phyloP scores from a whole-genome alignment of 1,140 invertebrate species.

The Scaptodrosophila lebanonensis region DNA sequence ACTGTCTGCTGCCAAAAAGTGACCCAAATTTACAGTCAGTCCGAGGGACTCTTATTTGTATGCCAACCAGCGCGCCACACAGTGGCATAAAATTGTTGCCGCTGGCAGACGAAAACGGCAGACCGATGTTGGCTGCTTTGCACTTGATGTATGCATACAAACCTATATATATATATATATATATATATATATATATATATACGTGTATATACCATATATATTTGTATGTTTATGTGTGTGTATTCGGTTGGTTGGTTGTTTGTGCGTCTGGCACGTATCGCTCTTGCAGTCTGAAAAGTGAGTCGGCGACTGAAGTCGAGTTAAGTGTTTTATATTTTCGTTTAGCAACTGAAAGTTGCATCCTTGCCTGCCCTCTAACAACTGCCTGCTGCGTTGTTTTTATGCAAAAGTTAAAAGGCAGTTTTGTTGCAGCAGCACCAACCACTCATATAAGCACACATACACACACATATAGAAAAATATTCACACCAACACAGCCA shows the following conservation, averaged over 20 bases:
- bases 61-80: slow-evolving; percentile 4
- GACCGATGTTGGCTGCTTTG: slow-evolving; percentile 13
- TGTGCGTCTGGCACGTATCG: slow-evolving; percentile 25
- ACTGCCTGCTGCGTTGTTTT: slow-evolving; percentile 58
- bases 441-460: slow-evolving; percentile 7
- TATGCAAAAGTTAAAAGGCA: slow-evolving; percentile 68
- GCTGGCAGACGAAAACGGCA: slow-evolving; percentile 16
- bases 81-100: slow-evolving; percentile 57
- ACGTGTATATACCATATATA: slow-evolving; percentile 12
- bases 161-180: too few relatives aligned
- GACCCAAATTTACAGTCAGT: slow-evolving; percentile 60
- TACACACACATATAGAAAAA: slow-evolving; percentile 30
- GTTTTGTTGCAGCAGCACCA: slow-evolving; percentile 34
- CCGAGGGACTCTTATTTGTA: slow-evolving; percentile 27
- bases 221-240: background rate
- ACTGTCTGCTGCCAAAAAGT: slow-evolving; percentile 56
- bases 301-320: slow-evolving; percentile 52
- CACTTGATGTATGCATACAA: slow-evolving; percentile 11
- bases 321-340: slow-evolving; percentile 76
- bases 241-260: slow-evolving; percentile 24
- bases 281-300: slow-evolving; percentile 29
- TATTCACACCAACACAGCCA: background rate
- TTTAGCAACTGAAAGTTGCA: slow-evolving; percentile 74
- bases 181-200: too few relatives aligned
- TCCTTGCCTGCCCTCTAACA: slow-evolving; percentile 54